phyloP scores from a whole-genome alignment of 2,113 vertebrate genomes.

The Collichthys lucidus region DNA sequence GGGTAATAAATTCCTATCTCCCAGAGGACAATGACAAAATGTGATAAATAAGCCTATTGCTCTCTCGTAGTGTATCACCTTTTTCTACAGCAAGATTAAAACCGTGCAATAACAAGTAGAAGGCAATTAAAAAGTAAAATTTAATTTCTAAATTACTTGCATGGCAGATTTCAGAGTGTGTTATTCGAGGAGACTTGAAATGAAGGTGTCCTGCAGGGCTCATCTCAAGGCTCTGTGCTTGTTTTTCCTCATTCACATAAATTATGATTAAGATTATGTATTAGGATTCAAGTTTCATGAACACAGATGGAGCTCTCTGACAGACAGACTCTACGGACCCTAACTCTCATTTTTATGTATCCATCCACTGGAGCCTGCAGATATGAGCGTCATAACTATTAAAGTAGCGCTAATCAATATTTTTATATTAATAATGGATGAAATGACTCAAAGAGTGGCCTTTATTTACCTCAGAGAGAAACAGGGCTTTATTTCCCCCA shows the following conservation, averaged over 20 bases:
- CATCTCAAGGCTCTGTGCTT: background rate
- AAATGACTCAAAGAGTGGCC: background rate
- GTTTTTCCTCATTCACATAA: background rate
- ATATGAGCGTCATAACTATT: background rate
- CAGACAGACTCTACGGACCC: background rate
- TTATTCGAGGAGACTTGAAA: constrained; percentile 9
- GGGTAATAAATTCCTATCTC: constrained; percentile 63
- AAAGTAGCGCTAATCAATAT: constrained; percentile 13
- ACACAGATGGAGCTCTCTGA: background rate
- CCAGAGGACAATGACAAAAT: constrained; percentile 44
- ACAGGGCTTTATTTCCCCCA: background rate
- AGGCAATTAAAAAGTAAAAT: constrained; percentile 52
- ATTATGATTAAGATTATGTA: constrained; percentile 11
- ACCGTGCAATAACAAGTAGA: constrained; percentile 33
- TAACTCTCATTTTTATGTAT: background rate
- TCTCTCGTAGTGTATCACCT: constrained; percentile 11
- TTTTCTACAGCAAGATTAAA: constrained; percentile 25
- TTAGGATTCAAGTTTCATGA: constrained; percentile 1
- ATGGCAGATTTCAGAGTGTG: background rate
- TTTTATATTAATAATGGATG: constrained; percentile 7
- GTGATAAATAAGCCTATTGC: constrained; percentile 58
- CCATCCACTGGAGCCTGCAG: background rate
- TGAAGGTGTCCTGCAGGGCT: constrained; percentile 34
- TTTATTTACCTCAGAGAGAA: background rate
- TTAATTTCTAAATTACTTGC: constrained; percentile 40